Percentiles rank a stretch among this genome's conserved stretches.
These are phyloP conservation scores for Erythrocebus patas DNA, from an alignment of 2,113 vertebrate species.

Conservation along the genomic window DNA sequence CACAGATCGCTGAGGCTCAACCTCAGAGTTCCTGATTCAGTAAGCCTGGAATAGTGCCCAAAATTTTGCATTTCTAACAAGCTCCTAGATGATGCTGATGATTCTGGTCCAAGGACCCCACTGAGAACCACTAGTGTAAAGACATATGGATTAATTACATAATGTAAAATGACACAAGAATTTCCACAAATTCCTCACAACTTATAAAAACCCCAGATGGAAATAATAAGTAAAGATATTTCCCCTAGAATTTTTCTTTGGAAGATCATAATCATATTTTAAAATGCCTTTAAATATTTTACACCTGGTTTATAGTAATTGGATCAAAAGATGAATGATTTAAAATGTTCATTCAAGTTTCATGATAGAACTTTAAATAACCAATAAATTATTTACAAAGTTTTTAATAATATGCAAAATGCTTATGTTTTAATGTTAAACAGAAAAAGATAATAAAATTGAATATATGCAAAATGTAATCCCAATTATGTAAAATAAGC, in stretches of 20 bases:
- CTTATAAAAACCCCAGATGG: not conserved
- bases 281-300: conserved; percentile 24
- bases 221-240: not conserved
- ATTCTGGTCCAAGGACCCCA: not conserved
- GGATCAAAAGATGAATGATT: conserved; percentile 31
- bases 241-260: not conserved
- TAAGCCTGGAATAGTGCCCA: not conserved
- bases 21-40: not conserved
- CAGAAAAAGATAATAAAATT: not conserved
- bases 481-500: not conserved
- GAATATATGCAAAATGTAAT: conserved; percentile 14
- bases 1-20: not conserved
- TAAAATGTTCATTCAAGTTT: conserved; percentile 36
- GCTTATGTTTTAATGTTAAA: not conserved
- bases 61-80: not conserved
- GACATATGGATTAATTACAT: not conserved
- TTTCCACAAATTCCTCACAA: not conserved
- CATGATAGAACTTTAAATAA: not conserved
- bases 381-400: conserved; percentile 14
- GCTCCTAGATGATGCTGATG: not conserved
- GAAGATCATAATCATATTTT: not conserved
- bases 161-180: not conserved
- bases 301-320: conserved; percentile 18
- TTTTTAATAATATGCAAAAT: conserved; percentile 23
- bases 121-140: not conserved